Conservation (phyloP, 2,113 vertebrate species). For the Clarias gariepinus region DNA sequence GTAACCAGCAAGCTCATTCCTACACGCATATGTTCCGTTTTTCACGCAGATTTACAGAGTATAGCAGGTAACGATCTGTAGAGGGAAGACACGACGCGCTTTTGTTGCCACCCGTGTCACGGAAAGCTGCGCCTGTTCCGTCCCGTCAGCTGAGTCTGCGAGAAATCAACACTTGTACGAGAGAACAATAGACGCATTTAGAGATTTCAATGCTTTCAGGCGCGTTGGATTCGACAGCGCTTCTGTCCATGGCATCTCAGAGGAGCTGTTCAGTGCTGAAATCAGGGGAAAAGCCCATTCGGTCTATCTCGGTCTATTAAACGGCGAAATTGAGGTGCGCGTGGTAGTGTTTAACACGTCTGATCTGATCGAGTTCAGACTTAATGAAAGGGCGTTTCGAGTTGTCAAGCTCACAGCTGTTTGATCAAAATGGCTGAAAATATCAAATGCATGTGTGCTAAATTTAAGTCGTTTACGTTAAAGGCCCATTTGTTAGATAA, state of each 20-base stretch:
- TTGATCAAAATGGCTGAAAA: neutral
- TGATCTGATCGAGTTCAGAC: neutral
- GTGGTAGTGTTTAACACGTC: neutral
- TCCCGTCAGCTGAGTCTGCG: constrained; percentile 21
- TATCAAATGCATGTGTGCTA: neutral
- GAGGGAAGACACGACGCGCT: constrained; percentile 8
- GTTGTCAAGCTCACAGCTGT: neutral
- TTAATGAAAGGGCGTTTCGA: constrained; percentile 1
- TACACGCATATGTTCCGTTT: constrained; percentile 22
- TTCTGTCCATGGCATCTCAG: neutral
- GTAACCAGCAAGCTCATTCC: constrained; percentile 52
- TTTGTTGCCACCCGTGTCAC: constrained; percentile 26
- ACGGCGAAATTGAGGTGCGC: neutral
- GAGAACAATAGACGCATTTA: constrained; percentile 4
- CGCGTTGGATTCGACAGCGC: neutral
- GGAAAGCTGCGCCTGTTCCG: constrained; percentile 12
- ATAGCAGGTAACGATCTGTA: neutral
- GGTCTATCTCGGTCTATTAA: neutral
- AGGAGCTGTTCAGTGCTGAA: constrained; percentile 39
- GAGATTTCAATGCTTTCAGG: neutral
- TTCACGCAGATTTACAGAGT: neutral
- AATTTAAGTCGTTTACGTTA: neutral
- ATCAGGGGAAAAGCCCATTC: neutral
- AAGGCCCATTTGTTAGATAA: neutral
- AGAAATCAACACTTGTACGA: neutral